A percentile compares a stretch with the other conserved stretches of the same genome.
Evolutionary conservation across 2,888 invertebrate genomes (phyloP).

Genomic region (Platerodrilus igneus): DNA sequence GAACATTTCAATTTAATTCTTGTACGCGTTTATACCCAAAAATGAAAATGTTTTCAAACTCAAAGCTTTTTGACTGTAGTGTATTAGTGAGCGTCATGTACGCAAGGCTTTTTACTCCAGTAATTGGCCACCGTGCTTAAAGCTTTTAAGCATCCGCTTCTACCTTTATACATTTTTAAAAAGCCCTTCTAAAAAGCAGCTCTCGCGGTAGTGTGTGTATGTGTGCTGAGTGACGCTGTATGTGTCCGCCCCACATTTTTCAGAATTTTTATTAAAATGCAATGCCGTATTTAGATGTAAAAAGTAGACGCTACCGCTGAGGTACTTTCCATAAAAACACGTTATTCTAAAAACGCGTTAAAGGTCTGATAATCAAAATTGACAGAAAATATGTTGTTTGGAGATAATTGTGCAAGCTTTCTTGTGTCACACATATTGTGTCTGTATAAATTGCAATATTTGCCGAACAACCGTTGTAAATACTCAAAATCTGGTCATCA

Average conservation of each 20-base stretch:
- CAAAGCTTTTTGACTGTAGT: conserved; percentile 20
- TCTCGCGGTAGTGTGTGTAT: no score
- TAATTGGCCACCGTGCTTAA: conserved; percentile 51
- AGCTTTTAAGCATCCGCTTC: conserved; percentile 49
- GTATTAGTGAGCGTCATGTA: conserved; percentile 43
- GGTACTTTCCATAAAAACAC: no score
- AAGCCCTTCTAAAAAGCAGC: conserved; percentile 38
- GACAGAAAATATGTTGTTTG: no score
- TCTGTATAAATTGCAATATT: no score
- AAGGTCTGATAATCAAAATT: no score
- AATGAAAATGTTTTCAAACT: conserved; percentile 15
- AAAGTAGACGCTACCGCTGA: conserved; percentile 2
- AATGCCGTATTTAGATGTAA: conserved; percentile 14
- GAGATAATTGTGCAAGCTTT: no score
- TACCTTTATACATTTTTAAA: conserved; percentile 49
- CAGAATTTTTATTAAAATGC: conserved; percentile 21
- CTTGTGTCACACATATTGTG: no score
- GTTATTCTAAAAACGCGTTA: no score
- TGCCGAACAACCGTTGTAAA: no score
- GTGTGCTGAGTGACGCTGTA: no score
- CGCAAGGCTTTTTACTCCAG: conserved; percentile 47
- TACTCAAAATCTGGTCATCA: no score
- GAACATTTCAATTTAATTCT: no score
- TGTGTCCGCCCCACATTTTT: background rate
- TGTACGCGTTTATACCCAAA: conserved; percentile 1